These are phyloP conservation scores for Endotricha flammealis DNA, from an alignment of 2,888 invertebrate species.

Conservation along the genomic window DNA sequence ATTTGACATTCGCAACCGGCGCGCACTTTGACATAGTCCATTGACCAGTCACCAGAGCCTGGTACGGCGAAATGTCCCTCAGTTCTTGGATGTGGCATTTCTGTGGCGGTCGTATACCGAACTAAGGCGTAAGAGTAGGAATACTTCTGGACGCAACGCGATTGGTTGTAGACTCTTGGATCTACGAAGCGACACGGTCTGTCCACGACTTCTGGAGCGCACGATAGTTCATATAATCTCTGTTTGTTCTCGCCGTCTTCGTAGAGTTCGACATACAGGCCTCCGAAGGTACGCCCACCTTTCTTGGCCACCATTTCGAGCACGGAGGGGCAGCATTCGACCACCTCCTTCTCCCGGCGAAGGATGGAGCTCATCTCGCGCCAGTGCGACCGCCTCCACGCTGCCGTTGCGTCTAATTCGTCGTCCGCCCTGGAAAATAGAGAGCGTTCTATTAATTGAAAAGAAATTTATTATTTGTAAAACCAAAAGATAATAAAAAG, in stretches of 20 bases:
- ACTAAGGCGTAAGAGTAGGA: slow-evolving; percentile 91
- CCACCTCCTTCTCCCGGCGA: slow-evolving; percentile 73
- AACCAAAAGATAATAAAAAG: too few relatives aligned
- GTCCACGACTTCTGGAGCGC: slow-evolving; percentile 83
- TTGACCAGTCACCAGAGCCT: slow-evolving; percentile 81
- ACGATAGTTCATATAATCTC: slow-evolving; percentile 88
- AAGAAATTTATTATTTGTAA: too few relatives aligned
- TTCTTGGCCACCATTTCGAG: slow-evolving; percentile 87
- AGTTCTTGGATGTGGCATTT: slow-evolving; percentile 56
- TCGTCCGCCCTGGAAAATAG: slow-evolving; percentile 56
- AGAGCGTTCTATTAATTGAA: too few relatives aligned
- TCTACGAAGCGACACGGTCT: slow-evolving; percentile 87
- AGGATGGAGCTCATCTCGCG: slow-evolving; percentile 82
- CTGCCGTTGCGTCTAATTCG: slow-evolving; percentile 57
- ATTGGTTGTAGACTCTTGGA: slow-evolving; percentile 81
- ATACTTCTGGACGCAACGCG: slow-evolving; percentile 90
- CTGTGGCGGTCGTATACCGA: slow-evolving; percentile 73
- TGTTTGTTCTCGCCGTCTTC: slow-evolving; percentile 83
- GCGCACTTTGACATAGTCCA: slow-evolving; percentile 90
- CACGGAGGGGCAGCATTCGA: slow-evolving; percentile 90
- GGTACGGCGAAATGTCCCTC: slow-evolving; percentile 70
- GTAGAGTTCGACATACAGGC: slow-evolving; percentile 85
- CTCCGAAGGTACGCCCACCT: slow-evolving; percentile 86
- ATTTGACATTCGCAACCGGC: slow-evolving; percentile 92
- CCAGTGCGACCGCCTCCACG: slow-evolving; percentile 78